A percentile compares a stretch with the other conserved stretches of the same genome.
phyloP scores from a whole-genome alignment of 2,888 invertebrate genomes.

The Apotomis turbidana region DNA sequence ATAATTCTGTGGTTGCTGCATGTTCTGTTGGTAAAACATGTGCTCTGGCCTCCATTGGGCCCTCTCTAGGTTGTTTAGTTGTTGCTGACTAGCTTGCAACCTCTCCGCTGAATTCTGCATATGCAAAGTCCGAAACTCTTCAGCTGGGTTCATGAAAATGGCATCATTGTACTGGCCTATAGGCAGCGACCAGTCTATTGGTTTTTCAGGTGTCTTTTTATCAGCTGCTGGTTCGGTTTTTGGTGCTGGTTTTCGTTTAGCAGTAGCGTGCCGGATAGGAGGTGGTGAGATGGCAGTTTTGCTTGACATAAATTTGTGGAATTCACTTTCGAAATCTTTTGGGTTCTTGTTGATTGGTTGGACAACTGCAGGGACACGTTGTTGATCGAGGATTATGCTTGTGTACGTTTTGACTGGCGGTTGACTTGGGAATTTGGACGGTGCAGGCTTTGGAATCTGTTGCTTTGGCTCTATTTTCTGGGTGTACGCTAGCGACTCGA shows the following conservation, averaged over 20 bases:
- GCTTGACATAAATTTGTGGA: conserved; percentile 69
- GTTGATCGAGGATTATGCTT: conserved; percentile 50
- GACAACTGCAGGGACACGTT: conserved; percentile 59
- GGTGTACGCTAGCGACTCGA: conserved; percentile 29
- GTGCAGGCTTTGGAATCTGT: conserved; percentile 14
- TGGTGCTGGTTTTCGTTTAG: conserved; percentile 32
- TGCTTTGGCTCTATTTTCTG: conserved; percentile 20
- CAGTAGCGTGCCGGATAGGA: conserved; percentile 41
- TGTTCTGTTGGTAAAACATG: conserved; percentile 50
- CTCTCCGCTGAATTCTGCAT: conserved; percentile 26
- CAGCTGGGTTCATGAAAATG: conserved; percentile 66
- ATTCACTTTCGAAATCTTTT: conserved; percentile 74
- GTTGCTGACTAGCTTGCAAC: conserved; percentile 43
- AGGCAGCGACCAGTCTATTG: conserved; percentile 59
- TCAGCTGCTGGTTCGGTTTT: conserved; percentile 29
- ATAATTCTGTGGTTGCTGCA: conserved; percentile 49
- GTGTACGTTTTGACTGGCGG: conserved; percentile 47
- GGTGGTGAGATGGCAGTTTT: conserved; percentile 36
- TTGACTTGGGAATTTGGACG: conserved; percentile 41
- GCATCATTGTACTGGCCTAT: conserved; percentile 74
- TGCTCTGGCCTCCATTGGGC: conserved; percentile 60
- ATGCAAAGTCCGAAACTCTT: conserved; percentile 60
- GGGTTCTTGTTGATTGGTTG: conserved; percentile 71
- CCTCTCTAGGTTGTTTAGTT: conserved; percentile 43
- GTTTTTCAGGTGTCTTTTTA: conserved; percentile 40